Evolutionary conservation across 1,140 invertebrate genomes (phyloP), one percentile per base, ranked within the genome.

Genomic region (Acromyrmex charruanus): DNA sequence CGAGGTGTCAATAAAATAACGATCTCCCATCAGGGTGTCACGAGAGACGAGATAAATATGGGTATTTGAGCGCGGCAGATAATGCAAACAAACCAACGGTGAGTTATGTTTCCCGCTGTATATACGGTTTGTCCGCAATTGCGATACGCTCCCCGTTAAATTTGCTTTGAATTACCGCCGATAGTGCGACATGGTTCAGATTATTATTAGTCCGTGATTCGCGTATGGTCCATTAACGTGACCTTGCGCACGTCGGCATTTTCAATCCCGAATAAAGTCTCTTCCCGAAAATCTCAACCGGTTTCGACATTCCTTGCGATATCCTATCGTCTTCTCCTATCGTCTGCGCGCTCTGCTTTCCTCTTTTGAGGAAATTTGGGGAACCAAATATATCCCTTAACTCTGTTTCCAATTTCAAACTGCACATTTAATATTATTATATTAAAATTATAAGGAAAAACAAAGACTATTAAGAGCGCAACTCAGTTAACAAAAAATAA

Each of bases 31-130:
- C 88, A 88, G 86, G 71, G 86, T 92, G 91, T 93, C 90, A 92
- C 87, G 89, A 88, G 91, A 92, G 90, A 92, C 92, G 93, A 93
- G 92, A 93, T 94, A 93, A 94, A 94, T 94, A 94, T 93, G 93
- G 91, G 90, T 94, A 93, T 93, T 94, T 93, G 92, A 94, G 87
- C 91, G 92, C 85, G 87, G 87, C 90, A 93, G 93, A 94, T 94
- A 94, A 94, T 95, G 92, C 92, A 93, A 94, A 93, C 93, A 94
- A 93, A 93, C 92, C 91, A 89, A 92, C 91, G 84, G 88, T 94
- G 93, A 95, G 91, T 94, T 94, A 94, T 95, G 93, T 91, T 91
- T 91, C 89, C 88, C 90, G 87, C 79, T 87, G 87, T 91, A 88
- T 91, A 90, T 91, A 93, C 86, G 85, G 87, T 89, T 91, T 88